Conservation (phyloP, 30 jellyfish, hydroid and myxozoan species). For the Cassiopea andromeda region DNA sequence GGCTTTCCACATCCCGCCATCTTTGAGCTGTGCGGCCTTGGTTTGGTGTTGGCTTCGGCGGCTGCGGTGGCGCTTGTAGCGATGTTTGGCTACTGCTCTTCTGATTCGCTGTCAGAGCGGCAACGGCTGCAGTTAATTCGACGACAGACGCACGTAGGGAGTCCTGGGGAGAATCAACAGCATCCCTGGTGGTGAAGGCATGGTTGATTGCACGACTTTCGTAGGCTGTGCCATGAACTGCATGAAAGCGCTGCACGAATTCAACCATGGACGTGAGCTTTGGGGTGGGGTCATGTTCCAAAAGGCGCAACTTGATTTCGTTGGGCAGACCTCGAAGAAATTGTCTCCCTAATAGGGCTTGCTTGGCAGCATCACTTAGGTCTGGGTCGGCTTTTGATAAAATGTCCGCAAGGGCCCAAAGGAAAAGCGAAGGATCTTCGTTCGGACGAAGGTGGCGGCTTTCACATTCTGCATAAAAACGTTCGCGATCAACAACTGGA, state of each 20-base stretch:
- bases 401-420: slow-evolving; percentile 41
- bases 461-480: slow-evolving; percentile 26
- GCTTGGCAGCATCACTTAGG: slow-evolving; percentile 29
- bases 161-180: slow-evolving; percentile 3
- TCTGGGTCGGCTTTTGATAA: slow-evolving; percentile 30
- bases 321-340: slow-evolving; percentile 44
- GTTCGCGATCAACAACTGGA: slow-evolving; percentile 47
- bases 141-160: slow-evolving; percentile 21
- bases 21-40: neutral
- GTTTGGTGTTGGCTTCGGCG: too few relatives aligned
- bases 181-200: neutral
- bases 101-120: slow-evolving; percentile 15
- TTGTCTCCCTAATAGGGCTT: slow-evolving; percentile 44
- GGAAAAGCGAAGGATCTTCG: slow-evolving; percentile 42
- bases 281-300: slow-evolving; percentile 48
- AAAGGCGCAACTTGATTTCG: slow-evolving; percentile 1
- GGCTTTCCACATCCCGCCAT: slow-evolving; percentile 1
- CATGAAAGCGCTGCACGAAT: slow-evolving; percentile 27
- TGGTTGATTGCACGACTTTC: neutral
- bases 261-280: slow-evolving; percentile 8
- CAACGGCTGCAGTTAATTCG: slow-evolving; percentile 18
- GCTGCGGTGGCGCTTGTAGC: too few relatives aligned
- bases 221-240: slow-evolving; percentile 16
- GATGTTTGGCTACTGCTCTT: too few relatives aligned
- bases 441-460: slow-evolving; percentile 38